Percentiles rank a stretch among this genome's conserved stretches.
These are phyloP conservation scores for Noctua janthina DNA, from an alignment of 2,888 invertebrate genomes.

Conservation along the genomic window DNA sequence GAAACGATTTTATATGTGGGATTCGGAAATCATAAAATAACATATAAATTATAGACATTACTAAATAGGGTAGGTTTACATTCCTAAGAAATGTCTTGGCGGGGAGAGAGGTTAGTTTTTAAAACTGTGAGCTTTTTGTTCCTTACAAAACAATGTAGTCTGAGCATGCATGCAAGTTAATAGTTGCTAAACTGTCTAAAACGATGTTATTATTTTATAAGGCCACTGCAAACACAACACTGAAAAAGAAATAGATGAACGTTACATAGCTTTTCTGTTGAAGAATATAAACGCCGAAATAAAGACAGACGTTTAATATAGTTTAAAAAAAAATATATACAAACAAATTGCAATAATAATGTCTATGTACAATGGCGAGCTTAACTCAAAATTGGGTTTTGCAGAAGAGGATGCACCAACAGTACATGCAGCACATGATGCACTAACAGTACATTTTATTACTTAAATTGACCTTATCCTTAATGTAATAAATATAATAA, in stretches of 20 bases:
- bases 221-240: neutral
- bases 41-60: neutral
- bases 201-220: neutral
- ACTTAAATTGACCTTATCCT: too few species aligned
- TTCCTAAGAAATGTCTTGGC: conserved; percentile 2
- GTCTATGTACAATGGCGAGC: too few species aligned
- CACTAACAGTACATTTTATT: too few species aligned
- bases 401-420: too few species aligned
- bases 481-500: too few species aligned
- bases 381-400: too few species aligned
- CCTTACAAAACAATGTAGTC: neutral
- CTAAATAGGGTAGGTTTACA: neutral
- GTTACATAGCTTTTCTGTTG: neutral
- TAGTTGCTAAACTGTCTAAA: neutral
- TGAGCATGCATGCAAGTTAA: neutral
- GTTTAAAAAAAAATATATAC: too few species aligned
- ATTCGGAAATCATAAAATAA: neutral
- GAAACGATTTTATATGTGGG: neutral
- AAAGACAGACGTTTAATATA: neutral
- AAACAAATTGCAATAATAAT: too few species aligned
- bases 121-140: conserved; percentile 1
- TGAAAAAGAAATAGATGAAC: neutral
- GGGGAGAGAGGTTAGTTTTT: conserved; percentile 14
- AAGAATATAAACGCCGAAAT: neutral
- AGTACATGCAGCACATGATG: too few species aligned